Evolutionary conservation across 2,797 vertebrate species (phyloP), one percentile per base, ranked within the genome.

Genomic region (Buphagus erythrorhynchus): DNA sequence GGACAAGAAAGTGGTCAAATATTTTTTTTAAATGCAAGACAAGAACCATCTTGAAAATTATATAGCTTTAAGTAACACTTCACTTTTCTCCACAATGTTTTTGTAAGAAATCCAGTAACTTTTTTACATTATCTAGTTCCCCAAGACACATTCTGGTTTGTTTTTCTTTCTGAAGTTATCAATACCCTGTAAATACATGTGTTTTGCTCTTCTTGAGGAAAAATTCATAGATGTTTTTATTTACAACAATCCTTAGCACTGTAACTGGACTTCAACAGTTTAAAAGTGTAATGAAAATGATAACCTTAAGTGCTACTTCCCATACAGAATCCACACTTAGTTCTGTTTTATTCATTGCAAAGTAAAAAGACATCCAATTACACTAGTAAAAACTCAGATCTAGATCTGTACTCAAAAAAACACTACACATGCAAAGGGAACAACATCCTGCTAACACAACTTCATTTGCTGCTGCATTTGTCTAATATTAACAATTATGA

Each of bases 401-500:
- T 97, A 98, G 97, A 97, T 98, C 95, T 90, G 92, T 97, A 98
- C 98, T 98, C 95, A 97, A 98, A 98, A 98, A 98, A 93, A 95
- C 81, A 97, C 97, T 98, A 98, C 97, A 99, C 98, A 98, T 98
- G 98, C 98, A 98, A 98, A 98, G 98, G 98, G 98, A 98, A 98
- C 97, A 82, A 97, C 94, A 96, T 98, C 98, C 98, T 98, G 97
- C 98, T 97, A 98, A 98, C 97, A 98, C 97, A 98, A 98, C 91
- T 95, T 97, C 96, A 96, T 96, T 95, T 97, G 97, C 97, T 98
- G 97, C 97, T 98, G 98, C 98, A 98, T 97, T 98, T 98, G 97
- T 98, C 98, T 98, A 99, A 98, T 99, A 99, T 99, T 98, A 99
- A 99, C 99, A 99, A 99, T 98, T 99, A 99, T 99, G 99, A 99